Evolutionary conservation across 2,113 vertebrate genomes (phyloP).

Genomic region (Donacobius atricapilla): DNA sequence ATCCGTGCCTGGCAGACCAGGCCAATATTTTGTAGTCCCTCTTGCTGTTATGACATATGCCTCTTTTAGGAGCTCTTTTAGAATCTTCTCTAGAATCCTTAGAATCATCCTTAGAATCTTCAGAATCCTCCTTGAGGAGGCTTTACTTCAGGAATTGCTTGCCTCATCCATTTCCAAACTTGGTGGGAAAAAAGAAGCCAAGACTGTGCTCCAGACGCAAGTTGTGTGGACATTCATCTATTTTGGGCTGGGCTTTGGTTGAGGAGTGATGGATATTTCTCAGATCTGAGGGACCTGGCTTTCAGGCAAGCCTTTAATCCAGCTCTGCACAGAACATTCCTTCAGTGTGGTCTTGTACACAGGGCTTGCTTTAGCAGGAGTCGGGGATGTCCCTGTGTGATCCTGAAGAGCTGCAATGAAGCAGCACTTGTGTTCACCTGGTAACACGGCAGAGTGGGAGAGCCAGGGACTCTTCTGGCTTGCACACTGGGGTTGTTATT

Average conservation of each 20-base stretch:
- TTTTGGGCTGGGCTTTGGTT: neutral
- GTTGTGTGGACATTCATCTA: fast-evolving
- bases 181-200: neutral
- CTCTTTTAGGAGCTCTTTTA: neutral
- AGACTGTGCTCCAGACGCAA: neutral
- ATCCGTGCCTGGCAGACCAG: neutral
- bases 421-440: neutral
- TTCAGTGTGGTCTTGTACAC: too few relatives aligned
- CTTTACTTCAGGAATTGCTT: neutral
- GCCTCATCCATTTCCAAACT: neutral
- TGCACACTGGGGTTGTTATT: neutral
- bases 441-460: neutral
- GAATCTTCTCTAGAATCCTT: neutral
- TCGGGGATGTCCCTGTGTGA: neutral
- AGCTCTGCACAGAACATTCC: neutral
- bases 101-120: neutral
- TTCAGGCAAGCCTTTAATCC: neutral
- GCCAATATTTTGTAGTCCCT: neutral
- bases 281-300: neutral
- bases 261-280: neutral
- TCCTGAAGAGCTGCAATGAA: neutral
- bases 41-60: neutral
- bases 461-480: neutral
- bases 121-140: neutral
- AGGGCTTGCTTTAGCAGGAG: neutral